Conservation (phyloP, 2,113 vertebrate species). For the Siniperca knerii region DNA sequence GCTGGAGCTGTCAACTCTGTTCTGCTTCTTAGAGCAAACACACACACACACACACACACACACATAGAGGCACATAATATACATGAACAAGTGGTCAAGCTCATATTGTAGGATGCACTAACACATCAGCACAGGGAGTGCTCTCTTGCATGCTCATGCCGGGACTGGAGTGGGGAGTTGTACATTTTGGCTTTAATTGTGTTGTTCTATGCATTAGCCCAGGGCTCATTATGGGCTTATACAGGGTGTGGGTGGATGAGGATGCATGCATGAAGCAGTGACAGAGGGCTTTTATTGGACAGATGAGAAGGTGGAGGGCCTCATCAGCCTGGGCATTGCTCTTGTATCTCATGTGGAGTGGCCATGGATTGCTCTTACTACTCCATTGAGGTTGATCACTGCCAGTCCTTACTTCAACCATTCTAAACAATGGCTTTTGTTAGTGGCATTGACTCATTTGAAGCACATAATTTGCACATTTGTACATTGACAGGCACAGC, state of each 20-base stretch:
- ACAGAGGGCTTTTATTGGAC: slow-evolving; percentile 68
- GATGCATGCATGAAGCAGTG: slow-evolving; percentile 53
- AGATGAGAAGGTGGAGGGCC: slow-evolving; percentile 72
- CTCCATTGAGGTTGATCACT: slow-evolving; percentile 56
- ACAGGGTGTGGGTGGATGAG: slow-evolving; percentile 65
- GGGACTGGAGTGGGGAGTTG: slow-evolving; percentile 54
- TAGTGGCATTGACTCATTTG: slow-evolving; percentile 23
- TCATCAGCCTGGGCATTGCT: slow-evolving; percentile 63
- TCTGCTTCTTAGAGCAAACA: slow-evolving; percentile 34
- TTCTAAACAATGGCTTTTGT: slow-evolving; percentile 62
- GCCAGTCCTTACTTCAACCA: slow-evolving; percentile 25
- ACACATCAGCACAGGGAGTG: slow-evolving; percentile 49
- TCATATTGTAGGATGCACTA: slow-evolving; percentile 27
- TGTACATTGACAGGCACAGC: slow-evolving; percentile 8
- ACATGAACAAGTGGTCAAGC: slow-evolving; percentile 47
- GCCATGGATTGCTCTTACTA: slow-evolving; percentile 66
- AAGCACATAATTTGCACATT: slow-evolving; percentile 53
- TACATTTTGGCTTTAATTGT: slow-evolving; percentile 71
- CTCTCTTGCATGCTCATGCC: slow-evolving; percentile 39
- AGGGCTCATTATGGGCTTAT: slow-evolving; percentile 62
- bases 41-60: slow-evolving; percentile 9
- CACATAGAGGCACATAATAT: neutral
- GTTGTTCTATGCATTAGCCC: slow-evolving; percentile 77
- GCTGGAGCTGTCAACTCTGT: slow-evolving; percentile 48
- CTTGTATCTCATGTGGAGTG: slow-evolving; percentile 62